Percentiles rank a stretch among this genome's conserved stretches.
Conservation (phyloP, 2,888 invertebrate species). For the Ornithoptera alexandrae region DNA sequence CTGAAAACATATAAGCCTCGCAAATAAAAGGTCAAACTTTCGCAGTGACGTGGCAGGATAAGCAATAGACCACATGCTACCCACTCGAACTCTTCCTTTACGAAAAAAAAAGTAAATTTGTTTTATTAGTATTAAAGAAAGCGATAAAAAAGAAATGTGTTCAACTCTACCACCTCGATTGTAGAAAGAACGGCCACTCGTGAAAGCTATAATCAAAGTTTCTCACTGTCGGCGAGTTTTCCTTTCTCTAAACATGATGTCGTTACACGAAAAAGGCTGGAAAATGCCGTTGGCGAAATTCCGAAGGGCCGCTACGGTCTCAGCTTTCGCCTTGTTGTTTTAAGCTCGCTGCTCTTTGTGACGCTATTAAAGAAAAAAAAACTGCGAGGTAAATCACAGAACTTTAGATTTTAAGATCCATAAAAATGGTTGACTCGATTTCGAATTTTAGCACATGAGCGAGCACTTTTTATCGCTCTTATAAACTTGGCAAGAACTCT, state of each 20-base stretch:
- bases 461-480: slow-evolving; percentile 20
- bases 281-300: slow-evolving; percentile 70
- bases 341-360: slow-evolving; percentile 62
- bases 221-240: slow-evolving; percentile 74
- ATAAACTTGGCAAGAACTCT: slow-evolving; percentile 1
- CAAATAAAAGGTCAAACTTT: slow-evolving; percentile 66
- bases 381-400: slow-evolving; percentile 56
- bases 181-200: slow-evolving; percentile 69
- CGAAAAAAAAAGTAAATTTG: slow-evolving; percentile 71
- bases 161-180: slow-evolving; percentile 73
- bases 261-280: slow-evolving; percentile 77
- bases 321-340: slow-evolving; percentile 60
- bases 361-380: slow-evolving; percentile 60
- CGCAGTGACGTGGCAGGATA: slow-evolving; percentile 52
- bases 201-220: slow-evolving; percentile 78
- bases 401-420: slow-evolving; percentile 38
- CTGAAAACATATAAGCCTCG: slow-evolving; percentile 42
- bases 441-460: slow-evolving; percentile 21
- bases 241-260: slow-evolving; percentile 77
- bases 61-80: slow-evolving; percentile 66
- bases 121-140: slow-evolving; percentile 77
- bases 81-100: slow-evolving; percentile 55
- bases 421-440: slow-evolving; percentile 22
- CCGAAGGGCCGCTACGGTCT: slow-evolving; percentile 52
- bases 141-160: slow-evolving; percentile 75